These are phyloP conservation scores for Hypomecis punctinalis DNA, from an alignment of 2,888 invertebrate genomes.

Conservation along the genomic window DNA sequence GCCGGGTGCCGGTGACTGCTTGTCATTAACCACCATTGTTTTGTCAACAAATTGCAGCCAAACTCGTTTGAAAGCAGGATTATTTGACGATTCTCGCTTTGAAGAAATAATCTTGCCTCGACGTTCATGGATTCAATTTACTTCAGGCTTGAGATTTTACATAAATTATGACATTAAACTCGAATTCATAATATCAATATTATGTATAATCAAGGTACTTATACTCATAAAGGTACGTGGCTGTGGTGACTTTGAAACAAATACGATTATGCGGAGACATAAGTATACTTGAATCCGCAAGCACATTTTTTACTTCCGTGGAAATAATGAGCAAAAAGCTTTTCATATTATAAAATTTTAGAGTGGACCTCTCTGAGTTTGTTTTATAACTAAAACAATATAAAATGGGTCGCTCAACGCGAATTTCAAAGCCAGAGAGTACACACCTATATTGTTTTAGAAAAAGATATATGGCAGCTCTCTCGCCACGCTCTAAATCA, in stretches of 20 bases:
- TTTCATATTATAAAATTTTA: conserved; percentile 24
- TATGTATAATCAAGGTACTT: neutral
- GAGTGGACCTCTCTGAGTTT: conserved; percentile 28
- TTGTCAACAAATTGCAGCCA: conserved; percentile 58
- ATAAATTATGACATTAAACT: neutral
- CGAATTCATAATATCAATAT: neutral
- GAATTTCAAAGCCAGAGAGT: conserved; percentile 12
- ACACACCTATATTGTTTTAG: conserved; percentile 28
- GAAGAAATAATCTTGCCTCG: conserved; percentile 22
- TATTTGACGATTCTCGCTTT: conserved; percentile 24
- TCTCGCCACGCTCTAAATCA: conserved; percentile 35
- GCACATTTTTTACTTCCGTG: conserved; percentile 13
- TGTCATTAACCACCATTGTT: conserved; percentile 65
- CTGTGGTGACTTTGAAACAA: conserved; percentile 14
- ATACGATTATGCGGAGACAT: conserved; percentile 11
- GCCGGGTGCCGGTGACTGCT: conserved; percentile 55
- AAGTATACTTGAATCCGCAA: conserved; percentile 17
- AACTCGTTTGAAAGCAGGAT: conserved; percentile 45
- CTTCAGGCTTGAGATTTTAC: neutral
- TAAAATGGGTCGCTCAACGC: conserved; percentile 9
- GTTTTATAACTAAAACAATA: conserved; percentile 24
- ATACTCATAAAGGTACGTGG: conserved; percentile 1
- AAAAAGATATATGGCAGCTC: conserved; percentile 23
- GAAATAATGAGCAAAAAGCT: conserved; percentile 32
- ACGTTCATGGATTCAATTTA: conserved; percentile 16